Base-by-base conservation (phyloP, 2,113 vertebrate species). In the Ameiurus melas region DNA sequence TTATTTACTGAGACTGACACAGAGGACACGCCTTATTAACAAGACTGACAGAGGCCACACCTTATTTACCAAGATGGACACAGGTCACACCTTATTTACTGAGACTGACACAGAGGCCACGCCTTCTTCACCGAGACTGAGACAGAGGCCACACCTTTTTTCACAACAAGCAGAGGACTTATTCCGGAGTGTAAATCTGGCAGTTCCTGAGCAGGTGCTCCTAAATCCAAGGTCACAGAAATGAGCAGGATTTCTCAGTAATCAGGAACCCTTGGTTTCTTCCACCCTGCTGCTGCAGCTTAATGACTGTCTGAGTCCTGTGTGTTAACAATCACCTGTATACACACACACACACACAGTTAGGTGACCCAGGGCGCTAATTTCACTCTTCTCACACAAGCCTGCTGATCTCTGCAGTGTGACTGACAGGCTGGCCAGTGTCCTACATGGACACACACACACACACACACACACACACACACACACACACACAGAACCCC, bases 381-480 rank as follows among this genome's bases (percentile, higher is more conserved):
- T 77, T 77, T 77, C 25, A 27, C 27, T 77, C 43, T 27, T 78
- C 43, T 14, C 43, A 51, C 43, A 53, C 25, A 53, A 53, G 25
- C 47, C 43, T 78, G 47, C 22, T 78, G 75, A 53, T 78, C 10
- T 53, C 43, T n/a, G 43, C 43, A 78, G 47, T n/a, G 75, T n/a
- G 47, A 51, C 43, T 78, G 43, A 16, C 75, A n/a, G 25, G 25
- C 22, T 16, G 25, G 10, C 3, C 71, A 75, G 64, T 68, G 64
- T 30, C 71, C 36, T 22, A 75, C 71, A 75, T 33, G 20, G 4
- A 1, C 9, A 16, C 39, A 71, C 47, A 85, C 66, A 53, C 17
- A 33, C 64, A 70, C 62, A 84, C 83, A 71, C 64, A 85, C 66
- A 53, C 27, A 53, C 64, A 70, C 62, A 84, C 83, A 71, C 64